Percentiles rank a stretch among this genome's conserved stretches.
These are phyloP conservation scores for Sebastes flavidus DNA, from an alignment of 2,797 vertebrate species.

Conservation along the genomic window DNA sequence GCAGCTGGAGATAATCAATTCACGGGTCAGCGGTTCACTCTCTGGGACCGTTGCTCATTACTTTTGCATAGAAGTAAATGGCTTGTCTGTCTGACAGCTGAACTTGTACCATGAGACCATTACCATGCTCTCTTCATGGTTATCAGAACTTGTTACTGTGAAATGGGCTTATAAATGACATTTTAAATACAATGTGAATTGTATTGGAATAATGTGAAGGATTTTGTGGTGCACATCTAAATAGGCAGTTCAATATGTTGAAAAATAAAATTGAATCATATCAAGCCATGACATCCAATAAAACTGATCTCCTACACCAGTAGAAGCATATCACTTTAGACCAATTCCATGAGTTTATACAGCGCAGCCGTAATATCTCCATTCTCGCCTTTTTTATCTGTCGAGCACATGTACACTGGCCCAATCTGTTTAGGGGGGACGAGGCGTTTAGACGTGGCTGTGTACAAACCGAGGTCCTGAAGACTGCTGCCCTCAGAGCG, in stretches of 20 bases:
- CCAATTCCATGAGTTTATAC: constrained; percentile 45
- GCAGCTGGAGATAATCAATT: constrained; percentile 69
- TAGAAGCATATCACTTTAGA: constrained; percentile 56
- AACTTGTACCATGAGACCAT: constrained; percentile 25
- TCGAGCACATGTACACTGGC: constrained; percentile 53
- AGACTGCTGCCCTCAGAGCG: constrained; percentile 58
- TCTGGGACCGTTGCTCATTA: constrained; percentile 49
- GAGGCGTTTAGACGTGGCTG: constrained; percentile 56
- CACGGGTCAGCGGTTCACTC: constrained; percentile 53
- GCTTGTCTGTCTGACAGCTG: constrained; percentile 51
- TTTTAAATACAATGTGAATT: constrained; percentile 41
- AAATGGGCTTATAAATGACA: constrained; percentile 10
- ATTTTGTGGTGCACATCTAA: constrained; percentile 44
- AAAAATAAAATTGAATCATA: constrained; percentile 63
- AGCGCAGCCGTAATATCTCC: constrained; percentile 53
- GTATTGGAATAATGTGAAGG: constrained; percentile 29
- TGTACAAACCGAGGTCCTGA: constrained; percentile 64
- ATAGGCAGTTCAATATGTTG: constrained; percentile 32
- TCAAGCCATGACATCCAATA: constrained; percentile 72
- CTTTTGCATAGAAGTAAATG: constrained; percentile 50
- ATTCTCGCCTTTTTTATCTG: constrained; percentile 68
- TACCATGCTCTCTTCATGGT: constrained; percentile 14
- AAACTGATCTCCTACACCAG: constrained; percentile 49
- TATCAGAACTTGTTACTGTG: constrained; percentile 39
- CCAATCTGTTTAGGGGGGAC: constrained; percentile 60